Conservation (phyloP, 1,140 invertebrate genomes). For the Drosophila albomicans region DNA sequence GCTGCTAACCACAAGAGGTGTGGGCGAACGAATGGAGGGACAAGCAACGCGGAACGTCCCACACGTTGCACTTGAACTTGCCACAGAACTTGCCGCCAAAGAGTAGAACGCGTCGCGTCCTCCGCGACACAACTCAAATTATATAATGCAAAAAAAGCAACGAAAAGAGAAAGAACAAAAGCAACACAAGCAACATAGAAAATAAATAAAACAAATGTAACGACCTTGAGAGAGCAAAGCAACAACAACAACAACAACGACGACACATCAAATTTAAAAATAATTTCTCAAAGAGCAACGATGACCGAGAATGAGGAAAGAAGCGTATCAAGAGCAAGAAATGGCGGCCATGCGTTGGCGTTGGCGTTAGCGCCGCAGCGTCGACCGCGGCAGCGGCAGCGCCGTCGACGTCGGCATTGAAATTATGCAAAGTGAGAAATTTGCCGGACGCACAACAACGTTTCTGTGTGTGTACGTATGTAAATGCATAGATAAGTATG, state of each 20-base stretch:
- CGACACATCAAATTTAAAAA: constrained; percentile 76
- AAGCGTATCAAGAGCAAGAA: constrained; percentile 58
- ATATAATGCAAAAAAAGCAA: constrained; percentile 66
- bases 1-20: constrained; percentile 54
- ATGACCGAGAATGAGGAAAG: constrained; percentile 54
- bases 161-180: constrained; percentile 31
- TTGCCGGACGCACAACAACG: constrained; percentile 40
- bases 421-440: constrained; percentile 74
- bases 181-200: constrained; percentile 48
- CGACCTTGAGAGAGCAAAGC: constrained; percentile 66
- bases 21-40: background rate
- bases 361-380: constrained; percentile 40
- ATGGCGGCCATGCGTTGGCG: constrained; percentile 66
- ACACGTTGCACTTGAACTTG: constrained; percentile 78
- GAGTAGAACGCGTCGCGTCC: constrained; percentile 38
- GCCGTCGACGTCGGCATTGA: constrained; percentile 50
- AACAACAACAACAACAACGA: constrained; percentile 51
- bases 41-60: constrained; percentile 1
- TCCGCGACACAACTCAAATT: constrained; percentile 65
- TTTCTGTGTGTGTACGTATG: constrained; percentile 5
- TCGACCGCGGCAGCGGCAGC: constrained; percentile 36
- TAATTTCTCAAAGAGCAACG: constrained; percentile 74
- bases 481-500: constrained; percentile 15
- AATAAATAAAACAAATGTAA: constrained; percentile 79
- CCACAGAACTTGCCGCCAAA: constrained; percentile 60